Percentiles rank a stretch among this genome's conserved stretches.
phyloP scores from a whole-genome alignment of 2,888 invertebrate species.

The Sinopyrophorus schimmeli region DNA sequence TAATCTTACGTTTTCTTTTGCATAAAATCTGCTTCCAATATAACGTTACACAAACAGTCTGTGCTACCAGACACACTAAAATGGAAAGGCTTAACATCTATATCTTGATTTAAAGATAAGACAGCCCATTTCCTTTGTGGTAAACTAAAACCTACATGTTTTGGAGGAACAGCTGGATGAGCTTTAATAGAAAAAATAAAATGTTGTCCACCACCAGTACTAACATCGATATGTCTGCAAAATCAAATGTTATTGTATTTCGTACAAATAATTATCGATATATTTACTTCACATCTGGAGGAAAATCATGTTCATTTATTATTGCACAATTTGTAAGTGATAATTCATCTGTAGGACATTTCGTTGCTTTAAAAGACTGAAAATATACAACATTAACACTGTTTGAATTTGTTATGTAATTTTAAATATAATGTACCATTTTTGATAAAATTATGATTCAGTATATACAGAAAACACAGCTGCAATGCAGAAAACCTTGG shows the following conservation, averaged over 20 bases:
- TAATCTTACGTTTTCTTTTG: conserved; percentile 92
- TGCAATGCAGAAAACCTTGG: conserved; percentile 25
- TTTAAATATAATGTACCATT: conserved; percentile 24
- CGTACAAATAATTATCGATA: too few species aligned
- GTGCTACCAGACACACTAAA: conserved; percentile 60
- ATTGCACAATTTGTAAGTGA: conserved; percentile 91
- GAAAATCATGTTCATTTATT: conserved; percentile 81
- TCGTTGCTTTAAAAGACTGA: conserved; percentile 82
- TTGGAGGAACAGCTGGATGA: conserved; percentile 75
- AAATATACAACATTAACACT: conserved; percentile 27
- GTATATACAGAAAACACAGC: conserved; percentile 10
- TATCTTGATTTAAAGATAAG: conserved; percentile 88
- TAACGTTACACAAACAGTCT: conserved; percentile 82
- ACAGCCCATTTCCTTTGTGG: conserved; percentile 97
- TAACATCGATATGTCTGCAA: conserved; percentile 80
- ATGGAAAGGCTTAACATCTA: conserved; percentile 81
- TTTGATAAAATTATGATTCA: conserved; percentile 8
- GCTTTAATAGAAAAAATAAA: conserved; percentile 84
- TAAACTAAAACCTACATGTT: conserved; percentile 87
- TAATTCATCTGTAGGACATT: conserved; percentile 90
- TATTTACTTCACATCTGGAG: conserved; percentile 79
- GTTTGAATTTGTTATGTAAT: conserved; percentile 1
- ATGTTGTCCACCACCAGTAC: conserved; percentile 77
- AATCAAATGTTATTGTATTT: not conserved
- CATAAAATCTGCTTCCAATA: conserved; percentile 91